A percentile compares a stretch with the other conserved stretches of the same genome.
Conservation (phyloP, 2,888 invertebrate species). For the Stenichneumon culpator region DNA sequence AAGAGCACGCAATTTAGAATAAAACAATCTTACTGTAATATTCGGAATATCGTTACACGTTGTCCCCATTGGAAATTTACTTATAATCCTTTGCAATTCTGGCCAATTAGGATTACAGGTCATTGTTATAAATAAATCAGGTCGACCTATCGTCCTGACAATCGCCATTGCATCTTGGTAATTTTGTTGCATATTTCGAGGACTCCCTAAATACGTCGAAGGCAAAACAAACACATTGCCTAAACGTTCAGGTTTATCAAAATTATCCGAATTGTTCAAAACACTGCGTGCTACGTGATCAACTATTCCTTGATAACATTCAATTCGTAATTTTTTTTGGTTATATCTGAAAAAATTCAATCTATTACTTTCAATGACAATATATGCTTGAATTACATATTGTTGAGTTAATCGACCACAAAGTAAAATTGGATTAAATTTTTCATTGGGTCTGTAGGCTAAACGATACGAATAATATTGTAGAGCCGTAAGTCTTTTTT, state of each 20-base stretch:
- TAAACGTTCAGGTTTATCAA: constrained; percentile 8
- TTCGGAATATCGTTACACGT: constrained; percentile 56
- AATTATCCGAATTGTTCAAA: constrained; percentile 5
- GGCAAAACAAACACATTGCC: constrained; percentile 33
- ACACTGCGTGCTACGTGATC: constrained; percentile 27
- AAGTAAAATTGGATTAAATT: constrained; percentile 26
- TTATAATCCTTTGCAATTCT: constrained; percentile 32
- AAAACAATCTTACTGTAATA: no score
- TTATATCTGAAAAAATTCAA: constrained; percentile 30
- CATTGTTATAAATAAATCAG: constrained; percentile 29
- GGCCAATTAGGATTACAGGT: constrained; percentile 56
- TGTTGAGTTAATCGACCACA: constrained; percentile 44
- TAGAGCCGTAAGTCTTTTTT: neutral
- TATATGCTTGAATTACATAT: constrained; percentile 37
- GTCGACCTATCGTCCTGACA: constrained; percentile 40
- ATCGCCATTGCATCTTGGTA: constrained; percentile 38
- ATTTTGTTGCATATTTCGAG: constrained; percentile 28
- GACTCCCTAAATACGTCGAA: constrained; percentile 35
- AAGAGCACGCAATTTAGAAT: no score
- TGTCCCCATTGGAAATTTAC: constrained; percentile 47
- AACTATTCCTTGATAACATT: constrained; percentile 40
- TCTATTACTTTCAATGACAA: constrained; percentile 32
- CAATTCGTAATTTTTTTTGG: constrained; percentile 35
- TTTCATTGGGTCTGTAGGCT: constrained; percentile 12
- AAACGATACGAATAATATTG: constrained; percentile 32